phyloP scores from a whole-genome alignment of 2,113 vertebrate genomes.

The Steatornis caripensis region DNA sequence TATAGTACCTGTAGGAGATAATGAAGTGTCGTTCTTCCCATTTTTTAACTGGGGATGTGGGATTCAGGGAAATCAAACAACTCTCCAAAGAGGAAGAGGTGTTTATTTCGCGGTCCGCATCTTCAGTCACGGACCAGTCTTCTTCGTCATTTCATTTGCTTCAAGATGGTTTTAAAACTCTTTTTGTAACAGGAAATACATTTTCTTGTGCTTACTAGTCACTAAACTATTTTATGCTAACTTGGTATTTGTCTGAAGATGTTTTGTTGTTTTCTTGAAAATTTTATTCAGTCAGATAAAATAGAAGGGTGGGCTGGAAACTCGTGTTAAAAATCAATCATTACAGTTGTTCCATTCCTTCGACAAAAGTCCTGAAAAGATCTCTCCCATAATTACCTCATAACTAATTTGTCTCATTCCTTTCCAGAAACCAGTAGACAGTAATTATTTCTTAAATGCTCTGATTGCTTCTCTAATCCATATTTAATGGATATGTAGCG shows the following conservation, averaged over 20 bases:
- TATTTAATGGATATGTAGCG: neutral
- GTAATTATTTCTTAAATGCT: neutral
- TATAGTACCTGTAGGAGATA: neutral
- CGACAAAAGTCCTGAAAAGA: neutral
- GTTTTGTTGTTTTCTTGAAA: neutral
- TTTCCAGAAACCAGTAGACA: neutral
- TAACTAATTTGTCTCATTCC: neutral
- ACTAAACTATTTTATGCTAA: neutral
- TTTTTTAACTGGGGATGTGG: neutral
- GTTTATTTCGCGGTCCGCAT: neutral
- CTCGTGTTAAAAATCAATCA: neutral
- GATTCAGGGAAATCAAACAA: neutral
- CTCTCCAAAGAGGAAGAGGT: neutral
- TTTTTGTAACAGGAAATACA: neutral
- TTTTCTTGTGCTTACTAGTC: neutral
- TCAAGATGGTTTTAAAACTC: neutral
- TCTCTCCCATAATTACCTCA: neutral
- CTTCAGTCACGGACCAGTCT: neutral
- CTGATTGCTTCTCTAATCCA: neutral
- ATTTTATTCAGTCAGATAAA: neutral
- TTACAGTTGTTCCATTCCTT: neutral
- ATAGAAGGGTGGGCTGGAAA: neutral
- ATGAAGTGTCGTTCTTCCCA: neutral
- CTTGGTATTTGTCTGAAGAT: neutral
- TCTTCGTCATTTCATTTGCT: neutral